Conservation (phyloP, 1,140 invertebrate species). For the Pomacea maculata region DNA sequence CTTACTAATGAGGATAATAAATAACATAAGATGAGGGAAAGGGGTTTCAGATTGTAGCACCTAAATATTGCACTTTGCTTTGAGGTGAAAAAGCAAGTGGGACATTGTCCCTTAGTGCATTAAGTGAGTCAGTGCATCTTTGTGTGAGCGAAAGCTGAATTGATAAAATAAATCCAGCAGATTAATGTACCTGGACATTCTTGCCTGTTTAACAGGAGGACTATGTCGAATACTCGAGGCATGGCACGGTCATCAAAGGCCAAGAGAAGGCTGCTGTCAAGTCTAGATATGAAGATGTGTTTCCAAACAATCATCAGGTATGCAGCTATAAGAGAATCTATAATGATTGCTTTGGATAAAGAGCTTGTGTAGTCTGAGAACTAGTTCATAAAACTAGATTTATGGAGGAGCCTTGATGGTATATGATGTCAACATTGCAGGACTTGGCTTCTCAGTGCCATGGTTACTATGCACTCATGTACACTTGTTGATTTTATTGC, state of each 20-base stretch:
- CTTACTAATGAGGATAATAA: background rate
- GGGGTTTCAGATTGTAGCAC: too few species aligned
- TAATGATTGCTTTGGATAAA: too few species aligned
- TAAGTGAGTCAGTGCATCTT: too few species aligned
- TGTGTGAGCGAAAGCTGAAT: too few species aligned
- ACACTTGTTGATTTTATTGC: slow-evolving; percentile 32
- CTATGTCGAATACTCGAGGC: slow-evolving; percentile 95
- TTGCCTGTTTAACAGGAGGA: slow-evolving; percentile 72
- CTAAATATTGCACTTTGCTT: too few species aligned
- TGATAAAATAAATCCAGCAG: background rate
- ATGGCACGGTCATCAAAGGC: slow-evolving; percentile 86
- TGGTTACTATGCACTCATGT: background rate
- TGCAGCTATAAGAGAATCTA: slow-evolving; percentile 17
- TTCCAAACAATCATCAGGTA: slow-evolving; percentile 88
- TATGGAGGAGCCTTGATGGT: background rate
- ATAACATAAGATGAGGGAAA: background rate
- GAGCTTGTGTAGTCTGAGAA: too few species aligned
- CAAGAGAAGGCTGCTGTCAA: slow-evolving; percentile 86
- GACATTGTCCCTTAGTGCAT: too few species aligned
- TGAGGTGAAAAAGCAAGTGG: too few species aligned
- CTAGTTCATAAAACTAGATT: too few species aligned
- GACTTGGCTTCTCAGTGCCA: background rate
- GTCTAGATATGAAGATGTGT: slow-evolving; percentile 93
- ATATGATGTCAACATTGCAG: slow-evolving; percentile 2
- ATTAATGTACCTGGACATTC: slow-evolving; percentile 4